Conservation (phyloP, 1,140 invertebrate genomes). For the Melitaea cinxia region DNA sequence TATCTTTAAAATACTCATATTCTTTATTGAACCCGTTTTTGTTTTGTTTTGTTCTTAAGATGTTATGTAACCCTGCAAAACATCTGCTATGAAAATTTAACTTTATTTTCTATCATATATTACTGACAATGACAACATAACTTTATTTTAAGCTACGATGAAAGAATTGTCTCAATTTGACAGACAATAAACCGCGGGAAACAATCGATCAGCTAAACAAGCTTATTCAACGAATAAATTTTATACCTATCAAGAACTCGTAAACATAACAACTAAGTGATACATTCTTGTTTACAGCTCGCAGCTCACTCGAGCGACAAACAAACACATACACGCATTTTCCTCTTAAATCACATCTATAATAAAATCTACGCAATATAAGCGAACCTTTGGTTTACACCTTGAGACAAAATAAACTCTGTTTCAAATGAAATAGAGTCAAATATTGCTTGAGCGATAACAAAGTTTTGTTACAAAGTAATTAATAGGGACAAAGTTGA, state of each 20-base stretch:
- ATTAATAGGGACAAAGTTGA: conserved; percentile 24
- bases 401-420: neutral
- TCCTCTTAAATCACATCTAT: conserved; percentile 23
- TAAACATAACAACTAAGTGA: neutral
- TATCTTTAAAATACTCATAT: no score
- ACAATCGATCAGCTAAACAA: no score
- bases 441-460: no score
- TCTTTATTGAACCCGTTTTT: no score
- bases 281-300: conserved; percentile 7
- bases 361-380: conserved; percentile 17
- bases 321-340: conserved; percentile 5
- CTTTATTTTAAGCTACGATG: no score
- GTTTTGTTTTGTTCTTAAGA: no score
- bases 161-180: no score
- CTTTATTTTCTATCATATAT: no score
- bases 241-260: neutral
- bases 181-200: no score
- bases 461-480: conserved; percentile 18
- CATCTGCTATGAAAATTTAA: no score
- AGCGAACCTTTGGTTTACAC: conserved; percentile 18
- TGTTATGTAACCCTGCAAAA: no score
- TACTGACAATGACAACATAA: no score
- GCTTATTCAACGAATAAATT: neutral
- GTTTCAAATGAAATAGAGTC: neutral
- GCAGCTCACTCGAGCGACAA: neutral